Evolutionary conservation across 53 echinoderm and acorn worm genomes (phyloP), one percentile per base, ranked within the genome.

Genomic region (Luidia sarsii): DNA sequence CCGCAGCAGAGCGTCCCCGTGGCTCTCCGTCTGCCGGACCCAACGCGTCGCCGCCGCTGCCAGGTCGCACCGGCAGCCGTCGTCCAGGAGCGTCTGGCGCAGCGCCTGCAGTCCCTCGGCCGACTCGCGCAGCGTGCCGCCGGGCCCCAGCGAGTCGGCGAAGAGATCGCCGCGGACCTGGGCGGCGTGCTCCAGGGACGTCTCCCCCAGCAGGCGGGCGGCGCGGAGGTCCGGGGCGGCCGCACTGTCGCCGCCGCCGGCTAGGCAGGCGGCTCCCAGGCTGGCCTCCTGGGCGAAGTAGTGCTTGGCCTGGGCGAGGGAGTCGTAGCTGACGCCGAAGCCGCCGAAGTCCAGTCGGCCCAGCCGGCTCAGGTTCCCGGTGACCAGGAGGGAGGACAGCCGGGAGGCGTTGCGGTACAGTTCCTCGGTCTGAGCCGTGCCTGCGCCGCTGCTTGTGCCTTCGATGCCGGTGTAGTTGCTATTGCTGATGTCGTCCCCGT

Each of bases 221-320:
- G 61, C 33, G 18, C 1, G 18, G 61, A 77, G 61, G 4, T 22
- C 38, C 20, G 2, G 34, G 30, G 3, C 39, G 3, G 43, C 3
- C 27, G 0, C 9, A 2, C 15, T 55, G 23, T 22, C 38, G 2
- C 43, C 67, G 1, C 9, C 5, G 28, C 45, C 45, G 30, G 60
- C 41, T 14, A 43, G 61, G 33, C 34, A 77, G 20, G 31, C 2
- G 11, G 22, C 77, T 30, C 77, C 77, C 0, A 30, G 41, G 39
- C 32, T 33, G n/a, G 45, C 48, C 20, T 77, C 61, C 32, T 46
- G 59, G 46, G 43, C 61, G 13, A 60, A 77, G 48, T 33, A 77
- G 4, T 61, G 43, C 39, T 77, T 77, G 2, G 59, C 60, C 22
- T 39, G 30, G 13, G 28, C 61, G 27, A 77, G 30, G 16, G 62